Conservation (phyloP, 2,888 invertebrate genomes). For the Graphium colonna region DNA sequence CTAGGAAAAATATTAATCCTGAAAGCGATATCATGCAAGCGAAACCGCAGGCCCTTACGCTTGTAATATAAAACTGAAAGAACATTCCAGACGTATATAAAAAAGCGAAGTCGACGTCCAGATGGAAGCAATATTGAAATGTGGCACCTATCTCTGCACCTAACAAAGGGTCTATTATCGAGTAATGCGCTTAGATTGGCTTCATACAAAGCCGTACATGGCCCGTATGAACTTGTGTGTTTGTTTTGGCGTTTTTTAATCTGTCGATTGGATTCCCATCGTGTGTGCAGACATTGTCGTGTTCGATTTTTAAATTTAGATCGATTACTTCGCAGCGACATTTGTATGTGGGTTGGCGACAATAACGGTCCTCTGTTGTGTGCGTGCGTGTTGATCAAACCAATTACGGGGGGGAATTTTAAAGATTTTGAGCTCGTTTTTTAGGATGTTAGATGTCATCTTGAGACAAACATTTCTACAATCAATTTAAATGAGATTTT, state of each 20-base stretch:
- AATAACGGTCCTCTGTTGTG: too few relatives aligned
- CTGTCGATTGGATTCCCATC: constrained; percentile 4
- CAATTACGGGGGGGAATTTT: too few relatives aligned
- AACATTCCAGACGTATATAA: background rate
- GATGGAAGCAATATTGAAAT: constrained; percentile 42
- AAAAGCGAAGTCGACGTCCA: background rate
- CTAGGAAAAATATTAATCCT: too few relatives aligned
- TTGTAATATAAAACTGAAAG: too few relatives aligned
- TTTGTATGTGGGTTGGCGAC: background rate
- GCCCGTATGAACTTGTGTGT: constrained; percentile 37
- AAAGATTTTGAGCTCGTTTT: too few relatives aligned
- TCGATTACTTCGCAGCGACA: background rate
- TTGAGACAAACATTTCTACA: too few relatives aligned
- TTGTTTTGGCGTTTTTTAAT: constrained; percentile 10
- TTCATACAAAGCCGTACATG: constrained; percentile 38
- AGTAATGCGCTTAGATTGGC: constrained; percentile 64
- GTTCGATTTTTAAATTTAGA: constrained; percentile 3
- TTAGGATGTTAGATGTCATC: too few relatives aligned
- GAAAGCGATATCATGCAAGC: too few relatives aligned
- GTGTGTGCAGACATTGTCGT: constrained; percentile 1
- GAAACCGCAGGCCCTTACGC: too few relatives aligned
- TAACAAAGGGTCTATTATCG: constrained; percentile 62
- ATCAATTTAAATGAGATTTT: too few relatives aligned
- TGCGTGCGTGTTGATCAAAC: too few relatives aligned
- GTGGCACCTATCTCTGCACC: constrained; percentile 53